Evolutionary conservation across 2,113 vertebrate genomes (phyloP).

Genomic region (Microtus montanus): DNA sequence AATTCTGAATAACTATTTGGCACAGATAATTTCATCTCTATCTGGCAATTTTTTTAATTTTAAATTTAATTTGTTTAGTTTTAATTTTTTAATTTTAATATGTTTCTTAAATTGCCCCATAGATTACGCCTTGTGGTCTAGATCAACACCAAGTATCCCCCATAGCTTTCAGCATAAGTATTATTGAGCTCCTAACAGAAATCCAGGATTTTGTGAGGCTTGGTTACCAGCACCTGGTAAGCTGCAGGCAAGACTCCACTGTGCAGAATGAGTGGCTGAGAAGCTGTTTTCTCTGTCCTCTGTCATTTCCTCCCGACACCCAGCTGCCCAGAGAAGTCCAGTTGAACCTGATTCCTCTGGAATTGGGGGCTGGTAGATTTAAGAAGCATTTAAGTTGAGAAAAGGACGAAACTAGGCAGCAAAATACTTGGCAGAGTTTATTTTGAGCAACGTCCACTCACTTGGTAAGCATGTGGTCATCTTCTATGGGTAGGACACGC

Average conservation of each 20-base stretch:
- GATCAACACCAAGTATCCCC: background rate
- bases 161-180: background rate
- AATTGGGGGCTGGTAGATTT: background rate
- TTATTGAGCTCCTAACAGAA: background rate
- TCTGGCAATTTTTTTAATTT: background rate
- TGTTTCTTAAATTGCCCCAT: background rate
- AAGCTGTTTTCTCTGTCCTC: background rate
- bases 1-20: background rate
- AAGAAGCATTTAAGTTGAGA: background rate
- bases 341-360: background rate
- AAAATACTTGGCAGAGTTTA: slow-evolving; percentile 1
- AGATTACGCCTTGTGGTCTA: background rate
- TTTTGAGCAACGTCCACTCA: background rate
- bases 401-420: background rate
- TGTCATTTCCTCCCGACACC: background rate
- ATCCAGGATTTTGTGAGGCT: background rate
- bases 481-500: background rate
- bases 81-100: background rate
- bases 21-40: background rate
- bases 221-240: background rate
- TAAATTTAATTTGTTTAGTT: background rate
- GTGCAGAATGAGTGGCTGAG: background rate
- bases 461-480: background rate
- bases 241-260: background rate
- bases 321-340: background rate